Conservation (phyloP, 2,113 vertebrate genomes). For the Herpetotheres cachinnans region DNA sequence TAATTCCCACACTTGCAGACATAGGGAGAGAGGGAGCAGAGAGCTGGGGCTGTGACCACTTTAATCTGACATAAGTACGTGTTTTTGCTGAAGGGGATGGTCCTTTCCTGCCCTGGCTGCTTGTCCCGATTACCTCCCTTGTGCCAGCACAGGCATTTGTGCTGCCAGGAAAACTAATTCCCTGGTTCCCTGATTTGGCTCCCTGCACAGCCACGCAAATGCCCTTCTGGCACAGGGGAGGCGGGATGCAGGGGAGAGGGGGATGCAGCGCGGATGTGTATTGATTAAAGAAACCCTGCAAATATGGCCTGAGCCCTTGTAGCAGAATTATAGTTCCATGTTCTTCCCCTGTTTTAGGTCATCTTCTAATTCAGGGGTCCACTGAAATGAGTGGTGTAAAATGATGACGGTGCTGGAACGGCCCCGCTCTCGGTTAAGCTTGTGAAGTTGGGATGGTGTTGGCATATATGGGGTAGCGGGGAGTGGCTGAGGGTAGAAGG, state of each 20-base stretch:
- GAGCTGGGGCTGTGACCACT: not conserved
- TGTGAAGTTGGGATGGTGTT: not conserved
- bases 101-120: conserved; percentile 24
- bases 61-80: not conserved
- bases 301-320: not conserved
- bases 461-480: not conserved
- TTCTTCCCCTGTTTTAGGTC: not conserved
- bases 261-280: not conserved
- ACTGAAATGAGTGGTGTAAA: not conserved
- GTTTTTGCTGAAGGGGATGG: conserved; percentile 30
- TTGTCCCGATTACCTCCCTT: not conserved
- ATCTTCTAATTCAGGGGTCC: not conserved
- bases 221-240: not conserved
- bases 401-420: not conserved
- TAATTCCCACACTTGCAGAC: not conserved
- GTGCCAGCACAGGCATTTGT: not conserved
- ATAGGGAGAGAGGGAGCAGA: not conserved
- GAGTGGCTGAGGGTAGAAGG: not conserved
- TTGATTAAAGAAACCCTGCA: not conserved
- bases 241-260: not conserved
- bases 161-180: conserved; percentile 14
- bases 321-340: not conserved
- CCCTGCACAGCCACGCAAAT: not conserved
- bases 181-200: not conserved
- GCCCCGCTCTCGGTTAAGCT: not conserved